phyloP scores from a whole-genome alignment of 2,113 vertebrate species.

The Cairina moschata region DNA sequence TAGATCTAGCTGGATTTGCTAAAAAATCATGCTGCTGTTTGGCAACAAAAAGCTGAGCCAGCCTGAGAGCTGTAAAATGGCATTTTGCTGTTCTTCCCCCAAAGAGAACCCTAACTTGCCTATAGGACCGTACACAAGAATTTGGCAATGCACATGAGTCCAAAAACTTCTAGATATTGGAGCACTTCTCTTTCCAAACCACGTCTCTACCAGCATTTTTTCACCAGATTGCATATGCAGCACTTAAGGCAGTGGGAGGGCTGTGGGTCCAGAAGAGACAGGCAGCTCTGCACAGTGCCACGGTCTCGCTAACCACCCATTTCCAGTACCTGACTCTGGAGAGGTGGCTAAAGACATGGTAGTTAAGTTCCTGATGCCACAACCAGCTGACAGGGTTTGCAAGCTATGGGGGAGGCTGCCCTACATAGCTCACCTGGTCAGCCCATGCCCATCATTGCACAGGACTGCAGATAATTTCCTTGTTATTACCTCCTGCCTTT shows the following conservation, averaged over 20 bases:
- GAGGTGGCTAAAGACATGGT: background rate
- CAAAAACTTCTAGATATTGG: background rate
- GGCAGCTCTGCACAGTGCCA: background rate
- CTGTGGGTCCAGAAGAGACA: background rate
- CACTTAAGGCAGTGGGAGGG: background rate
- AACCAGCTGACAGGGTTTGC: background rate
- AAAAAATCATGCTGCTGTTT: background rate
- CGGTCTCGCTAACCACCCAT: background rate
- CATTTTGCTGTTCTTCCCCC: background rate
- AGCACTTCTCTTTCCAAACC: conserved; percentile 32
- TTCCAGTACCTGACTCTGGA: background rate
- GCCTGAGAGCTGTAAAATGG: background rate
- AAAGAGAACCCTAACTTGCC: background rate
- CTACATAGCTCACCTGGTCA: background rate
- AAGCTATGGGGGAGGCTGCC: background rate
- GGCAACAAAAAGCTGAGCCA: conserved; percentile 36
- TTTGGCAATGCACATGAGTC: background rate
- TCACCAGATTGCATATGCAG: background rate
- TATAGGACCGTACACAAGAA: fast-evolving
- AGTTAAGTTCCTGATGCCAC: background rate
- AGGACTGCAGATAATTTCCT: background rate
- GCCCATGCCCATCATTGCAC: background rate
- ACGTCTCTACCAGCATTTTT: background rate
- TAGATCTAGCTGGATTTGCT: conserved; percentile 7
- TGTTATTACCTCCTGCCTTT: background rate